A percentile compares a stretch with the other conserved stretches of the same genome.
These are phyloP conservation scores for Nomada flava DNA, from an alignment of 2,888 invertebrate species.

Conservation along the genomic window DNA sequence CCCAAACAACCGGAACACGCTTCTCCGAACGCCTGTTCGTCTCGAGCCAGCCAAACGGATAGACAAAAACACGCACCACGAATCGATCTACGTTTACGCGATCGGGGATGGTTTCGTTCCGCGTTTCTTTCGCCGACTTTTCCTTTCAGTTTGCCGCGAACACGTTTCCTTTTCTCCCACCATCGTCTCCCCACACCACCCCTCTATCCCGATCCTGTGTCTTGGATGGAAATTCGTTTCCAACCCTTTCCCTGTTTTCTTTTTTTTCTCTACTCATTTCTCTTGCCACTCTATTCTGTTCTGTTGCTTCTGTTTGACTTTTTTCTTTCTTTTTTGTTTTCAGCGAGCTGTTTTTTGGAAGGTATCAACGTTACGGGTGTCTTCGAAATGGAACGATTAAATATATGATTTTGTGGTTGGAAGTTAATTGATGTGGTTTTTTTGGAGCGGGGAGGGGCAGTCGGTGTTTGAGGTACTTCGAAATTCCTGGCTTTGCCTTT, in stretches of 20 bases:
- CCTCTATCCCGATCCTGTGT: not conserved
- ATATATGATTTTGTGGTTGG: not conserved
- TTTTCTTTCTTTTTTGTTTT: not conserved
- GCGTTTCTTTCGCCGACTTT: slow-evolving; percentile 47
- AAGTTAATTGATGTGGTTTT: not conserved
- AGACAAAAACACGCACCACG: slow-evolving; percentile 80
- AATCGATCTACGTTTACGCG: slow-evolving; percentile 17
- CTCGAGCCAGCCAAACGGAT: slow-evolving; percentile 82
- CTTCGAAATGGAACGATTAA: slow-evolving; percentile 9
- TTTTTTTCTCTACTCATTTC: not conserved
- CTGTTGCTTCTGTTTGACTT: not conserved
- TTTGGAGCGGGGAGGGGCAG: no score
- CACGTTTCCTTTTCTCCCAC: not conserved
- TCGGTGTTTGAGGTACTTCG: no score
- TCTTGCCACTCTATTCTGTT: not conserved
- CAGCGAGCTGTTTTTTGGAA: slow-evolving; percentile 18
- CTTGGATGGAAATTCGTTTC: slow-evolving; percentile 10
- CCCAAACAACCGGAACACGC: slow-evolving; percentile 19
- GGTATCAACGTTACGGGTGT: not conserved
- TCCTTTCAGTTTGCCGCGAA: slow-evolving; percentile 32
- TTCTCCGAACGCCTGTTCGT: slow-evolving; percentile 30
- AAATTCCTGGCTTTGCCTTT: not conserved
- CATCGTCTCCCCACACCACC: not conserved
- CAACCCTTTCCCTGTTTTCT: not conserved
- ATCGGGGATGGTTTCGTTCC: slow-evolving; percentile 52